Base-by-base conservation (phyloP, 2,113 vertebrate species). In the Ia io region DNA sequence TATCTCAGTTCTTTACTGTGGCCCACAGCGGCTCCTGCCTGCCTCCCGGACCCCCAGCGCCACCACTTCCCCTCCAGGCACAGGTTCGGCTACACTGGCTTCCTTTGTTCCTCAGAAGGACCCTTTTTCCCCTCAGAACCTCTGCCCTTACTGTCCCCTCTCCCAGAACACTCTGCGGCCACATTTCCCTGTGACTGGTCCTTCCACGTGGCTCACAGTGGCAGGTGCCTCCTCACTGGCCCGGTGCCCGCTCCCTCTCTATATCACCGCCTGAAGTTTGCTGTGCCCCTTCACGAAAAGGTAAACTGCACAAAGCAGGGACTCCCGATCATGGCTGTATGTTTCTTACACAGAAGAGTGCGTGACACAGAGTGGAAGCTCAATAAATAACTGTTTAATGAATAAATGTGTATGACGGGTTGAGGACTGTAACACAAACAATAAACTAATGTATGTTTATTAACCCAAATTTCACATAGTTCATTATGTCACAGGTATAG, bases 1-100 rank as follows among this genome's bases (percentile, higher is more conserved):
- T 16, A 14, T 32, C 5, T 28, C 42, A 42, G 0, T 13, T 65
- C 51, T 42, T 65, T 25, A 28, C 7, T 3, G 25, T 0, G 2
- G 30, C 25, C 51, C 69, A 28, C 25, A 51, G 74, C 53, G 49
- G 49, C 42, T 63, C 13, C 42, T 1, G 20, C 77, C 23, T 20
- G 65, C 42, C 83, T 89, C 63, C 53, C 16, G n/a, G 18, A 30
- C 3, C 16, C 11, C 37, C 10, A 13, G 69, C 17, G 40, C 69
- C 0, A 10, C 30, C 5, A 9, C 37, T 9, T 3, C 10, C n/a
- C 11, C 71, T 37, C 78, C 8, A 1, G 1, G 22, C n/a, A 20
- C 28, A 32, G 42, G 30, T 70, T 25, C 9, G 4, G 37, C 59
- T 37, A 2, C 7, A 16, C 20, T 1, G 17, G 70, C 69, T 51